These are phyloP conservation scores for Druon quercuslanigerum DNA, from an alignment of 1,140 invertebrate species.

Conservation along the genomic window DNA sequence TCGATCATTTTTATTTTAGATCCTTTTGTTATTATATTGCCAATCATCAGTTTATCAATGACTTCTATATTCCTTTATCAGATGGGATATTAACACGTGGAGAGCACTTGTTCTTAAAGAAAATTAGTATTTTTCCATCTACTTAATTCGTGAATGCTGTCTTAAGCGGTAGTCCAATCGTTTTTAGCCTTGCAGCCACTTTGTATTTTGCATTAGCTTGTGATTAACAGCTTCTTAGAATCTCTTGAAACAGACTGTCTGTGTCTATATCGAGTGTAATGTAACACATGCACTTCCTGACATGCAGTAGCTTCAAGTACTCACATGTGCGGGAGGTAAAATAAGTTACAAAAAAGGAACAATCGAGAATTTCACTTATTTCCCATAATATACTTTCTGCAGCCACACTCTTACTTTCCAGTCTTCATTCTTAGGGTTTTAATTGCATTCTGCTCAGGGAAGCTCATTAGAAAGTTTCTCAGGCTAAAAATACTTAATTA, in stretches of 20 bases:
- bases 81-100: not conserved
- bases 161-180: not conserved
- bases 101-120: not conserved
- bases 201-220: constrained; percentile 3
- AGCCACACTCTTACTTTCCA: constrained; percentile 12
- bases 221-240: constrained; percentile 12
- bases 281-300: constrained; percentile 15
- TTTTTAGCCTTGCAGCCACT: not conserved
- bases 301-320: not conserved
- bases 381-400: constrained; percentile 17
- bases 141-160: not conserved
- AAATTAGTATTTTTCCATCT: not conserved
- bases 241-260: not conserved
- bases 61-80: not conserved
- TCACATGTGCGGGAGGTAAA: not conserved
- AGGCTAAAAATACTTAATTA: constrained; percentile 21
- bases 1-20: not conserved
- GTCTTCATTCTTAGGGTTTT: constrained; percentile 6
- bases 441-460: constrained; percentile 13
- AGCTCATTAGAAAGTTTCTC: constrained; percentile 4
- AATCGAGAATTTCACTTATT: constrained; percentile 26
- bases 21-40: not conserved
- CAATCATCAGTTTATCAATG: not conserved
- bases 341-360: constrained; percentile 9
- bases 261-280: constrained; percentile 4